Percentiles rank a stretch among this genome's conserved stretches.
Conservation (phyloP, 2,888 invertebrate species). For the Temnothorax unifasciatus region DNA sequence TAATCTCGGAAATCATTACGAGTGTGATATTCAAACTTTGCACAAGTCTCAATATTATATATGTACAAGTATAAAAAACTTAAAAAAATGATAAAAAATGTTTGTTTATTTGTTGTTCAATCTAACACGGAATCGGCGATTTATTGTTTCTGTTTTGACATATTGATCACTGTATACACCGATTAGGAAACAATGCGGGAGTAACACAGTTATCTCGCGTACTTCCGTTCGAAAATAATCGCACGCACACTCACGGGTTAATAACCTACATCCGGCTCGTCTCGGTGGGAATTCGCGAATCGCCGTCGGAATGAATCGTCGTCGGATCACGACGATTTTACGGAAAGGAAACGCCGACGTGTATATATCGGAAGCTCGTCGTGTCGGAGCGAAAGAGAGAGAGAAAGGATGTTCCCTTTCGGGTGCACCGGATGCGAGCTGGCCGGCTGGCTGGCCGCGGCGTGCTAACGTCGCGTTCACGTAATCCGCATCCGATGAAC, state of each 20-base stretch:
- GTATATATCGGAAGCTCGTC: slow-evolving; percentile 31
- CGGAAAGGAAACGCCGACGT: slow-evolving; percentile 34
- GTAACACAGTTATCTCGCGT: slow-evolving; percentile 41
- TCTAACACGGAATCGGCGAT: not conserved
- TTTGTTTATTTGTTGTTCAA: not conserved
- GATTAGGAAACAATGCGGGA: slow-evolving; percentile 32
- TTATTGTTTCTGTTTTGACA: slow-evolving; percentile 3
- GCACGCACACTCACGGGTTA: slow-evolving; percentile 43
- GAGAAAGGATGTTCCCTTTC: slow-evolving; percentile 45
- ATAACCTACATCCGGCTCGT: slow-evolving; percentile 45
- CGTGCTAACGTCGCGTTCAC: slow-evolving; percentile 56
- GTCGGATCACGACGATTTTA: slow-evolving; percentile 18
- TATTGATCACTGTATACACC: slow-evolving; percentile 23
- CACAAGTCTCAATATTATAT: not conserved
- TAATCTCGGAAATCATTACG: not conserved
- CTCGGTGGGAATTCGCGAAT: slow-evolving; percentile 42
- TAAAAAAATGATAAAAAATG: not conserved
- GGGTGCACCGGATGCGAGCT: slow-evolving; percentile 55
- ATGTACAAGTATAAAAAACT: not conserved
- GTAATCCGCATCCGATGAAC: slow-evolving; percentile 67
- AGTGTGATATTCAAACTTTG: not conserved
- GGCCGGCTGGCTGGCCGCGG: slow-evolving; percentile 22
- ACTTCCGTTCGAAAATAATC: slow-evolving; percentile 52
- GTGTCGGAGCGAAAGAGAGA: not conserved
- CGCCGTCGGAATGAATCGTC: slow-evolving; percentile 32